Evolutionary conservation across 2,888 invertebrate species (phyloP).

Genomic region (Autographa pulchrina): DNA sequence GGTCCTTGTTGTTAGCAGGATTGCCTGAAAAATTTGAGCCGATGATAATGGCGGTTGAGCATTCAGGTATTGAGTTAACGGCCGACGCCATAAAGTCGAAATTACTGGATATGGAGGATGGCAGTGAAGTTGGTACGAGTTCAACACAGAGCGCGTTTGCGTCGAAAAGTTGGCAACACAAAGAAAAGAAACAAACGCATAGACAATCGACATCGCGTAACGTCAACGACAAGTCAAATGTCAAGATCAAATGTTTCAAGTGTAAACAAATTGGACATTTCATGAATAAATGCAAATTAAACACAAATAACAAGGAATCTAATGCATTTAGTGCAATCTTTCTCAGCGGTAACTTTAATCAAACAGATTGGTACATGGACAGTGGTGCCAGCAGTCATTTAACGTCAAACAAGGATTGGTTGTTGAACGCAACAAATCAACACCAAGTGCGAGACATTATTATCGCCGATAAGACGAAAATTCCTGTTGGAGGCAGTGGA

Average conservation of each 20-base stretch:
- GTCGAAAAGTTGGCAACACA: constrained; percentile 7
- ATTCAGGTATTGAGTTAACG: constrained; percentile 25
- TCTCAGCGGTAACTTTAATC: too few species aligned
- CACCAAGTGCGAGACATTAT: not conserved
- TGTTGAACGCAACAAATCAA: constrained; percentile 19
- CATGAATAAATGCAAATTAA: constrained; percentile 1
- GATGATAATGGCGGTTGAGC: constrained; percentile 21
- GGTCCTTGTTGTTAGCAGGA: constrained; percentile 23
- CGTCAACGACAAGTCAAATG: constrained; percentile 11
- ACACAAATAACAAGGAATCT: too few species aligned
- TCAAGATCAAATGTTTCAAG: constrained; percentile 12
- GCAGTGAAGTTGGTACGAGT: constrained; percentile 18
- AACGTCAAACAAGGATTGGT: constrained; percentile 13
- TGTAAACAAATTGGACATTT: constrained; percentile 9
- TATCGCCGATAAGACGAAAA: too few species aligned
- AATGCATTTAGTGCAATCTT: too few species aligned
- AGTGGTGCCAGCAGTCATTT: constrained; percentile 21
- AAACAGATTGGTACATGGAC: constrained; percentile 14
- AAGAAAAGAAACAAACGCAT: constrained; percentile 10
- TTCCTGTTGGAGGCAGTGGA: too few species aligned
- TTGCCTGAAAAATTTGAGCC: constrained; percentile 24
- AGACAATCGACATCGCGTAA: not conserved
- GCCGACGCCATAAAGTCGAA: constrained; percentile 17
- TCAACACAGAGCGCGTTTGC: constrained; percentile 18
- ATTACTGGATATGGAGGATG: constrained; percentile 19